phyloP scores from a whole-genome alignment of 1,140 invertebrate species.

The Papilio aristodemus region DNA sequence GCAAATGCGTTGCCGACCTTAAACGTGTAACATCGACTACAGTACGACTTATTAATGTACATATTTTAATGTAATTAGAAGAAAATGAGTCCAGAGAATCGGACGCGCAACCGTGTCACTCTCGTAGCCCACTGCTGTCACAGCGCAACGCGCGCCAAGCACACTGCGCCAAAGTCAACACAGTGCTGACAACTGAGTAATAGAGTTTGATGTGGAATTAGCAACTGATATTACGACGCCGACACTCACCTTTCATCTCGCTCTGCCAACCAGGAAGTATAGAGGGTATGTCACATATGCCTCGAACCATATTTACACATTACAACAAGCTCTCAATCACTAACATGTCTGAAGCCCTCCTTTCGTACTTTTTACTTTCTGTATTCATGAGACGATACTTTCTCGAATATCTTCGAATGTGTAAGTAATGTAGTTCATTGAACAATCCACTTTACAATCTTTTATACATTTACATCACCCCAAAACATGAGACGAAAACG shows the following conservation, averaged over 20 bases:
- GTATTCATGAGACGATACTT: no score
- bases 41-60: not conserved
- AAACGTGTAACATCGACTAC: no score
- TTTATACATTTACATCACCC: not conserved
- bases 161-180: slow-evolving; percentile 19
- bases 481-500: not conserved
- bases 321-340: not conserved
- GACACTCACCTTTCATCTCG: not conserved
- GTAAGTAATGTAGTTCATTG: no score
- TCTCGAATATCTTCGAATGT: no score
- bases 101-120: not conserved
- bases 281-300: no score
- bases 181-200: slow-evolving; percentile 35
- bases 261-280: not conserved
- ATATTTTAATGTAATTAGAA: not conserved
- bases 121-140: not conserved
- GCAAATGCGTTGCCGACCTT: no score
- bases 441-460: not conserved
- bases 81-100: not conserved
- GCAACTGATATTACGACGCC: slow-evolving; percentile 19
- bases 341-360: no score
- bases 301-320: not conserved
- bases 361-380: no score
- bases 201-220: slow-evolving; percentile 31
- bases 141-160: not conserved